Conservation (phyloP, 2,888 invertebrate species). For the Mechanitis mazaeus region DNA sequence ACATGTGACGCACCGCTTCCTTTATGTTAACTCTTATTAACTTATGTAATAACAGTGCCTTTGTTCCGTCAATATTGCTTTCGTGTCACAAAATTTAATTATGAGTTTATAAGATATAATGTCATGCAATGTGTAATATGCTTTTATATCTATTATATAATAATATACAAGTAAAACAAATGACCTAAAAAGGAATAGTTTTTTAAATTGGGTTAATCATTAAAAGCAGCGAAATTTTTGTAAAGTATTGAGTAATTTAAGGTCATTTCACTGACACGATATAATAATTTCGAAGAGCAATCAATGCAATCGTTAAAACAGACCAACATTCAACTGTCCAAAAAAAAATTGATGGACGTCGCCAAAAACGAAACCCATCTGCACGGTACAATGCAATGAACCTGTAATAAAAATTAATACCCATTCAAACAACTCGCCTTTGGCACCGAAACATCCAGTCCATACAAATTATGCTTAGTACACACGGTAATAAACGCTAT, state of each 20-base stretch:
- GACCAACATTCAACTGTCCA: slow-evolving; percentile 67
- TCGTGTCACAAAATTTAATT: slow-evolving; percentile 24
- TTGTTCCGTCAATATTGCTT: slow-evolving; percentile 33
- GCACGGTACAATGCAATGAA: slow-evolving; percentile 63
- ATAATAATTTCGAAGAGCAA: slow-evolving; percentile 55
- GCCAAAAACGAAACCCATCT: slow-evolving; percentile 58
- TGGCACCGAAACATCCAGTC: slow-evolving; percentile 24
- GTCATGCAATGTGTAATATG: slow-evolving; percentile 4
- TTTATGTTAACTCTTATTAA: slow-evolving; percentile 62
- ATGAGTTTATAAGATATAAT: slow-evolving; percentile 25
- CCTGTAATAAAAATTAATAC: slow-evolving; percentile 73
- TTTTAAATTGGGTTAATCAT: too few relatives aligned
- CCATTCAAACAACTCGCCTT: slow-evolving; percentile 51
- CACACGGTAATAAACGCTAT: slow-evolving; percentile 55
- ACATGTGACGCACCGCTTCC: slow-evolving; percentile 63
- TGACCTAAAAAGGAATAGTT: too few relatives aligned
- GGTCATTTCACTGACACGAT: slow-evolving; percentile 50
- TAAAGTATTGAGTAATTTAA: slow-evolving; percentile 24
- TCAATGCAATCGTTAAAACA: slow-evolving; percentile 59
- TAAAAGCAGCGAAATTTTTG: background rate
- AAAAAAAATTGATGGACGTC: slow-evolving; percentile 67
- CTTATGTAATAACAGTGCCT: slow-evolving; percentile 54
- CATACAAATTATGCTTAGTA: slow-evolving; percentile 49
- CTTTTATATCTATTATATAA: too few relatives aligned
- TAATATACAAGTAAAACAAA: too few relatives aligned